Evolutionary conservation across 92 coral and sea anemone genomes (phyloP), one percentile per base, ranked within the genome.

Genomic region (Pocillopora grandis): DNA sequence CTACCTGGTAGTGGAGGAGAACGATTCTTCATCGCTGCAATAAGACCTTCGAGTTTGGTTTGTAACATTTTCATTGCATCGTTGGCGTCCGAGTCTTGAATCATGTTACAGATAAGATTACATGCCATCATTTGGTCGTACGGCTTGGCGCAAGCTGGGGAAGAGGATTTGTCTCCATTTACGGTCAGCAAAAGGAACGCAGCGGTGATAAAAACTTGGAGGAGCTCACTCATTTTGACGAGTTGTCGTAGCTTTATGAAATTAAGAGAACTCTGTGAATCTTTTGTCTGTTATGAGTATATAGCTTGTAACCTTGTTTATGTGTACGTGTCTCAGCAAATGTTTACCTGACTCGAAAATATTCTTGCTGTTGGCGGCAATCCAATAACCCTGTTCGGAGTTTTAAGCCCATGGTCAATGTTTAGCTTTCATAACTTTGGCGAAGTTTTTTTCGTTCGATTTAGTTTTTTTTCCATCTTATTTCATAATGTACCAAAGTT

Each of bases 51-150:
- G 16, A 77, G 60, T 77, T 11, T 77, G 12, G 58, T 27, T 18
- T 62, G 81, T 16, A 77, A 10, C n/a, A 63, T 62, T 37, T 77
- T 77, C 12, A 77, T 77, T 33, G 81, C 81, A 14, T 61, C 71
- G 61, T 77, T 77, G 20, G 81, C 71, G 13, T 55, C 33, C 33
- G 81, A 77, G 63, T 77, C 81, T 59, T 57, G 71, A n/a, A 77
- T 67, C 11, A 77, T 12, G 69, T 77, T 77, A 48, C 81, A 77
- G 8, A 77, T 77, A 27, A 77, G 59, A 35, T 77, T 77, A 19
- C 81, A 77, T 13, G 42, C 70, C 81, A 77, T 77, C 58, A 19
- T 36, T 11, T 37, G 33, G 37, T 77, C 68, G 81, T 61, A 77
- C 15, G 81, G 60, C 11, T 35, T 77, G 36, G 71, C 13, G 16